Conservation (phyloP, 2,888 invertebrate species). For the Allygus modestus region DNA sequence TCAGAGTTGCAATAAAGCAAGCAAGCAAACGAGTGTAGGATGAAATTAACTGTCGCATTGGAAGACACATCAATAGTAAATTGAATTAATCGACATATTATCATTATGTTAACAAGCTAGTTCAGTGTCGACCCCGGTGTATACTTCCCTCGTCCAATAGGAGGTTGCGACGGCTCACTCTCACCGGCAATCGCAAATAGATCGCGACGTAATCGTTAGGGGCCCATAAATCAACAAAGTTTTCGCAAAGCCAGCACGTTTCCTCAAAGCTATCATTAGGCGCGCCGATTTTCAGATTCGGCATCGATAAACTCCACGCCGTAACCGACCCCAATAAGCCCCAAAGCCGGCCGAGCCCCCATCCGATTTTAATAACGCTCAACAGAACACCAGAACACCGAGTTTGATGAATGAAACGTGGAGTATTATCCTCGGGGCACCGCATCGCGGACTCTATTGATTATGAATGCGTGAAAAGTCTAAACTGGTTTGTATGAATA, state of each 20-base stretch:
- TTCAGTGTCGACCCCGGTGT: too few relatives aligned
- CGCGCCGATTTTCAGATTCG: not conserved
- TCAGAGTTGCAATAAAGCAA: too few relatives aligned
- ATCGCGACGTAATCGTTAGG: not conserved
- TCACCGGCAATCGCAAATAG: too few relatives aligned
- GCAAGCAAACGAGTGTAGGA: too few relatives aligned
- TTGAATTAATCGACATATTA: too few relatives aligned
- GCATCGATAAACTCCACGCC: not conserved
- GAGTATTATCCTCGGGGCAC: not conserved
- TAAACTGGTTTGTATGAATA: slow-evolving; percentile 32
- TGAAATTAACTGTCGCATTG: too few relatives aligned
- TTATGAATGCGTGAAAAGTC: slow-evolving; percentile 30
- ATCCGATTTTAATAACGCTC: not conserved
- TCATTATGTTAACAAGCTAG: too few relatives aligned
- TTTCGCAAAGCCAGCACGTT: not conserved
- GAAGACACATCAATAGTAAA: too few relatives aligned
- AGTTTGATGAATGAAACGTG: slow-evolving; percentile 18
- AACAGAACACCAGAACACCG: too few relatives aligned
- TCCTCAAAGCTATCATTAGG: not conserved
- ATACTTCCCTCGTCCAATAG: too few relatives aligned
- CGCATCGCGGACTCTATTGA: not conserved
- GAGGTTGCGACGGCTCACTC: too few relatives aligned
- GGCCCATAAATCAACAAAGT: slow-evolving; percentile 6
- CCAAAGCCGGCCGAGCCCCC: not conserved
- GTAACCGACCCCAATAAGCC: not conserved